These are phyloP conservation scores for Colius striatus DNA, from an alignment of 2,113 vertebrate species.

Conservation along the genomic window DNA sequence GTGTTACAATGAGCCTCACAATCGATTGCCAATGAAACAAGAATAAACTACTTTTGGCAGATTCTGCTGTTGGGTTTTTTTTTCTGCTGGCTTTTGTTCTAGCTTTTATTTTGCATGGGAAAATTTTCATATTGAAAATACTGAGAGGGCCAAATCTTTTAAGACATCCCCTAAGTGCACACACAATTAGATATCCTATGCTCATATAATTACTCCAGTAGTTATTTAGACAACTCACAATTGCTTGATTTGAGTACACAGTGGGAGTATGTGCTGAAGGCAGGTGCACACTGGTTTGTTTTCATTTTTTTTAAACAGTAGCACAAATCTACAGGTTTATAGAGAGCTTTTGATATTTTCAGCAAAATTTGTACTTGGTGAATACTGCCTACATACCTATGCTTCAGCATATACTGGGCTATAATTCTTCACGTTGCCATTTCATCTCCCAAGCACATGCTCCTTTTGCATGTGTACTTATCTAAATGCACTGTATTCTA, in stretches of 20 bases:
- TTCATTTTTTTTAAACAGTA: background rate
- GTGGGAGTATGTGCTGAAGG: background rate
- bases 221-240: slow-evolving; percentile 34
- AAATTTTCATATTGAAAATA: slow-evolving; percentile 42
- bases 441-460: background rate
- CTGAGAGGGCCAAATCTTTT: slow-evolving; percentile 51
- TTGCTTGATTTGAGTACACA: slow-evolving; percentile 29
- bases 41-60: slow-evolving; percentile 54
- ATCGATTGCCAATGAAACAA: slow-evolving; percentile 49
- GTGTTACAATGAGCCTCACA: slow-evolving; percentile 11
- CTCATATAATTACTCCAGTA: slow-evolving; percentile 34
- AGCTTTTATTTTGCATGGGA: slow-evolving; percentile 28
- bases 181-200: slow-evolving; percentile 30
- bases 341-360: background rate
- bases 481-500: background rate
- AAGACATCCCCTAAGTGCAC: slow-evolving; percentile 26
- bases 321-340: background rate
- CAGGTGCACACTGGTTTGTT: background rate
- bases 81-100: slow-evolving; percentile 32
- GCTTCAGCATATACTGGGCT: background rate
- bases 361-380: background rate
- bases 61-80: background rate
- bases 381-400: background rate
- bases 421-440: background rate
- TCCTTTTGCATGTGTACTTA: background rate